Evolutionary conservation across 2,113 vertebrate genomes (phyloP).

Genomic region (Herpailurus yagouaroundi): DNA sequence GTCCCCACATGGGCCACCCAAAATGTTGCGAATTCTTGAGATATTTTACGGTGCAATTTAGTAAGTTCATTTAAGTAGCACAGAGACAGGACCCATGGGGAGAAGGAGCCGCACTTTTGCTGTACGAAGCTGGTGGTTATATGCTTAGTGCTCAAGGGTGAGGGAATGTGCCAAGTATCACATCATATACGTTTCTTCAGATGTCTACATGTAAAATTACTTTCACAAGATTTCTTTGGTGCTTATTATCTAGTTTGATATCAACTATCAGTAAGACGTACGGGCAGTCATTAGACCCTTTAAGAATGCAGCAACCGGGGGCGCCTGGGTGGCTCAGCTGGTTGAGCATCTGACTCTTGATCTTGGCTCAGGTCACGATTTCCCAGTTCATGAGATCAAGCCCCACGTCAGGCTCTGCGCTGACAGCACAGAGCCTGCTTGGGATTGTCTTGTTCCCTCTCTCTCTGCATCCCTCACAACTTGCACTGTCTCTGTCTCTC

Average conservation of each 20-base stretch:
- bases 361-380: no score
- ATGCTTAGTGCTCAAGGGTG: neutral
- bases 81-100: neutral
- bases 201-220: neutral
- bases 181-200: neutral
- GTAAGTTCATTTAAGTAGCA: neutral
- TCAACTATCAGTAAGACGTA: neutral
- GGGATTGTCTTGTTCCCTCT: no score
- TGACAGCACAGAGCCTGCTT: no score
- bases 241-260: neutral
- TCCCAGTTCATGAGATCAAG: no score
- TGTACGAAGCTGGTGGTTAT: neutral
- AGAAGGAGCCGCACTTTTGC: neutral
- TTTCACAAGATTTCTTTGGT: neutral
- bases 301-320: neutral
- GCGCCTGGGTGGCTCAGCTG: no score
- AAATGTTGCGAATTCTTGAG: neutral
- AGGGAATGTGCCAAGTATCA: neutral
- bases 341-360: no score
- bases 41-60: neutral
- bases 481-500: no score
- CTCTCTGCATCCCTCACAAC: no score
- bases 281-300: neutral
- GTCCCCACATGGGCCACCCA: neutral
- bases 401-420: accelerated